These are phyloP conservation scores for Oreocharis arfaki DNA, from an alignment of 2,113 vertebrate species.

Conservation along the genomic window DNA sequence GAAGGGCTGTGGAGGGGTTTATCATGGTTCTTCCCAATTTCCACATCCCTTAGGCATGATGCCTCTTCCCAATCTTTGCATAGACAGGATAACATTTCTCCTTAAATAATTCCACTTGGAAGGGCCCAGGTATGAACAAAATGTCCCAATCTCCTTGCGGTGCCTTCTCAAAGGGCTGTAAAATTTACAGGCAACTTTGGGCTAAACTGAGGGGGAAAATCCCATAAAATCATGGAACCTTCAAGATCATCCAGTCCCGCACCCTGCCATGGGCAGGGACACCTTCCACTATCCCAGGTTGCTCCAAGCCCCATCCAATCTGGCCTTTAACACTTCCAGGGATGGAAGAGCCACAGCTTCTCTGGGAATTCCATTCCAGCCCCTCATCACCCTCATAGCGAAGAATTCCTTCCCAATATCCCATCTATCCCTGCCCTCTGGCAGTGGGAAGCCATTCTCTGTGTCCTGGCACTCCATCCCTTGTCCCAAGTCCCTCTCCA, in stretches of 20 bases:
- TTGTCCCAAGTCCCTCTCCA: not conserved
- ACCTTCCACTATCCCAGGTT: not conserved
- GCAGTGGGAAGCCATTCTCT: not conserved
- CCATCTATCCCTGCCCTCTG: accelerated
- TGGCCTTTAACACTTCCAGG: not conserved
- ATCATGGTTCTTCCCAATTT: accelerated
- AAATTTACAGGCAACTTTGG: not conserved
- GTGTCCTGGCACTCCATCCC: accelerated
- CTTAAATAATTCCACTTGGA: not conserved
- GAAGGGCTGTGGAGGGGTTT: not conserved
- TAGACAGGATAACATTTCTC: not conserved
- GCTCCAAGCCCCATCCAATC: accelerated
- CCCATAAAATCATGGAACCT: not conserved
- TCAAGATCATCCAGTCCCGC: not conserved
- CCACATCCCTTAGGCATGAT: not conserved
- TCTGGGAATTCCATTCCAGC: not conserved
- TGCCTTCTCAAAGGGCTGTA: not conserved
- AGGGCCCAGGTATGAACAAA: not conserved
- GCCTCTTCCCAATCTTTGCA: not conserved
- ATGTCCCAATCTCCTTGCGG: not conserved
- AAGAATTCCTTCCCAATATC: not conserved
- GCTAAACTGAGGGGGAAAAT: not conserved
- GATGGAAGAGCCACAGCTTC: not conserved
- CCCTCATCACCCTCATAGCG: accelerated
- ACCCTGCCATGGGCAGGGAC: not conserved